Conservation (phyloP, 2,113 vertebrate species). For the Hemiprocne comata region DNA sequence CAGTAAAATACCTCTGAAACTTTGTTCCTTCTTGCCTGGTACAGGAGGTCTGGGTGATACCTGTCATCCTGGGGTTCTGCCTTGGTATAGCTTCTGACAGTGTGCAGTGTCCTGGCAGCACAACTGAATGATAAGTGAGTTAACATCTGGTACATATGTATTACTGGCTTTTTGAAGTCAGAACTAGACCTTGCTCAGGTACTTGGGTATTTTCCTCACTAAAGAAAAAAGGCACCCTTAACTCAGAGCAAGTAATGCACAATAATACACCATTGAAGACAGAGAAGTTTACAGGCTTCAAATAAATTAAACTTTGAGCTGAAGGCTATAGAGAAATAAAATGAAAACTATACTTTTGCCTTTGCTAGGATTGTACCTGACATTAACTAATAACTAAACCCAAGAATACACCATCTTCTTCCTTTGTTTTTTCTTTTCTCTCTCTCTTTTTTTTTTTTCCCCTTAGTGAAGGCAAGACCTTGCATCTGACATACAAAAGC, state of each 20-base stretch:
- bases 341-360: background rate
- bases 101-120: background rate
- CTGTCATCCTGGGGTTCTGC: background rate
- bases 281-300: background rate
- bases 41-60: background rate
- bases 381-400: background rate
- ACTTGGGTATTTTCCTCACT: background rate
- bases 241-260: background rate
- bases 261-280: background rate
- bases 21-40: rapidly evolving
- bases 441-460: rapidly evolving
- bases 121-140: background rate
- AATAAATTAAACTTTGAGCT: background rate
- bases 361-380: background rate
- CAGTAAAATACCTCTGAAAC: background rate
- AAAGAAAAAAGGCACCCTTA: background rate
- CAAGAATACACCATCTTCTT: background rate
- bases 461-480: background rate
- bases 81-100: background rate
- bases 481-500: background rate
- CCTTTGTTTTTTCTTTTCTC: too few relatives aligned
- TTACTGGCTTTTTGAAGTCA: background rate
- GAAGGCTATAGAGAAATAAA: background rate
- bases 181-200: background rate
- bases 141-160: background rate